Percentiles rank a stretch among this genome's conserved stretches.
phyloP scores from a whole-genome alignment of 1,140 invertebrate species.

The Drosophila subpulchrella region DNA sequence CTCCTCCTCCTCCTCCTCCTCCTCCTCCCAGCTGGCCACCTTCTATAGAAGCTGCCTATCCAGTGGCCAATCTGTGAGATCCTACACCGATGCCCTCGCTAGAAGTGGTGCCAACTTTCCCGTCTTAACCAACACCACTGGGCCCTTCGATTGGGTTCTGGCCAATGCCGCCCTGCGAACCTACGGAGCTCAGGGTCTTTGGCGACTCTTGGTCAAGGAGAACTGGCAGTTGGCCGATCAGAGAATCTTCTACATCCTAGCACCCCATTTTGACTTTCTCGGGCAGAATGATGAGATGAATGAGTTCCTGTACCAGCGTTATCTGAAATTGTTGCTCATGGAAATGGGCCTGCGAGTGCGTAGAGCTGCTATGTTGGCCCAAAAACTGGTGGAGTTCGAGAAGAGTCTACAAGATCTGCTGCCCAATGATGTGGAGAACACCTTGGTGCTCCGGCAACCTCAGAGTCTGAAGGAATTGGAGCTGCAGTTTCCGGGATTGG shows the following conservation, averaged over 20 bases:
- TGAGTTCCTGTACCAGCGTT: slow-evolving; percentile 64
- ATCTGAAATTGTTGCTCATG: slow-evolving; percentile 68
- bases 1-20: too few relatives aligned
- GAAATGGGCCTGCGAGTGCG: slow-evolving; percentile 69
- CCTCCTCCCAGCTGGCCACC: slow-evolving; percentile 1
- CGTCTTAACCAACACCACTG: neutral
- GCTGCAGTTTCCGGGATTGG: slow-evolving; percentile 49
- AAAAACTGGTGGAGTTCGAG: slow-evolving; percentile 63
- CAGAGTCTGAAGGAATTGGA: slow-evolving; percentile 45
- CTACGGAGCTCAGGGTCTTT: slow-evolving; percentile 62
- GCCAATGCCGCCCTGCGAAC: slow-evolving; percentile 56
- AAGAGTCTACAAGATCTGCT: slow-evolving; percentile 25
- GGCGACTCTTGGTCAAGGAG: slow-evolving; percentile 56
- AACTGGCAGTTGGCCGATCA: slow-evolving; percentile 77
- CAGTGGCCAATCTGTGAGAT: slow-evolving; percentile 32
- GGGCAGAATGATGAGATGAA: slow-evolving; percentile 21
- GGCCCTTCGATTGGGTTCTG: slow-evolving; percentile 51
- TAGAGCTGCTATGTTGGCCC: slow-evolving; percentile 40
- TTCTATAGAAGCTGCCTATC: slow-evolving; percentile 67
- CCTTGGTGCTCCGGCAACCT: slow-evolving; percentile 55
- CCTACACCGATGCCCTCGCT: slow-evolving; percentile 54
- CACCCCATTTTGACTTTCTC: slow-evolving; percentile 58
- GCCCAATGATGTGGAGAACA: slow-evolving; percentile 10
- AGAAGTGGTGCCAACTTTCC: slow-evolving; percentile 5
- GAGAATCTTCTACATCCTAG: slow-evolving; percentile 64